phyloP scores from a whole-genome alignment of 2,888 invertebrate genomes.

The Melikaiella ostensackeni region DNA sequence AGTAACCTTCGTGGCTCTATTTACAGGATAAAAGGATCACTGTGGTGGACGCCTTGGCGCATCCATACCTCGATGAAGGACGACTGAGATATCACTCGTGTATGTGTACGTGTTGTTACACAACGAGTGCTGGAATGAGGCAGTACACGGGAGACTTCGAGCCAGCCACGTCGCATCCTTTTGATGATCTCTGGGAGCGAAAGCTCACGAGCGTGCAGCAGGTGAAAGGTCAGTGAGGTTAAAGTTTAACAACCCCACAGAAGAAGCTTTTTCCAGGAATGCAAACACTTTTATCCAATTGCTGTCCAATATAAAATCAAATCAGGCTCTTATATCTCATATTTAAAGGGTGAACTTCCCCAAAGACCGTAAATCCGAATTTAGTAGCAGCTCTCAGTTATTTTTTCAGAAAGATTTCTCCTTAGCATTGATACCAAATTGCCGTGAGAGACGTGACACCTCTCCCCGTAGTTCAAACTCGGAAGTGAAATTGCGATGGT shows the following conservation, averaged over 20 bases:
- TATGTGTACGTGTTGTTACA: constrained; percentile 99
- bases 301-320: too few relatives aligned
- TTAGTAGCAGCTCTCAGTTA: too few relatives aligned
- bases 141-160: constrained; percentile 95
- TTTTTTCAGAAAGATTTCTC: too few relatives aligned
- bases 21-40: constrained; percentile 93
- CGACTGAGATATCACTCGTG: constrained; percentile 99
- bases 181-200: constrained; percentile 98
- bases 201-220: constrained; percentile 95
- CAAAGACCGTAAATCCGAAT: too few relatives aligned
- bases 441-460: too few relatives aligned
- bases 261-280: constrained; percentile 1
- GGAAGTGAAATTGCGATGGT: too few relatives aligned
- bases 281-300: not conserved
- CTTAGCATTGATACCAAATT: too few relatives aligned
- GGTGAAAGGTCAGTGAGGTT: constrained; percentile 88
- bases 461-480: too few relatives aligned
- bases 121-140: constrained; percentile 85
- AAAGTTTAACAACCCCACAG: constrained; percentile 39
- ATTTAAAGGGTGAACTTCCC: too few relatives aligned
- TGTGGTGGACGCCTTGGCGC: constrained; percentile 96
- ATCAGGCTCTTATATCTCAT: too few relatives aligned
- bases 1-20: not conserved
- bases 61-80: constrained; percentile 98
- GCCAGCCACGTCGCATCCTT: constrained; percentile 92